Conservation (phyloP, 2,888 invertebrate species). For the Polydrusus pterygomalis region DNA sequence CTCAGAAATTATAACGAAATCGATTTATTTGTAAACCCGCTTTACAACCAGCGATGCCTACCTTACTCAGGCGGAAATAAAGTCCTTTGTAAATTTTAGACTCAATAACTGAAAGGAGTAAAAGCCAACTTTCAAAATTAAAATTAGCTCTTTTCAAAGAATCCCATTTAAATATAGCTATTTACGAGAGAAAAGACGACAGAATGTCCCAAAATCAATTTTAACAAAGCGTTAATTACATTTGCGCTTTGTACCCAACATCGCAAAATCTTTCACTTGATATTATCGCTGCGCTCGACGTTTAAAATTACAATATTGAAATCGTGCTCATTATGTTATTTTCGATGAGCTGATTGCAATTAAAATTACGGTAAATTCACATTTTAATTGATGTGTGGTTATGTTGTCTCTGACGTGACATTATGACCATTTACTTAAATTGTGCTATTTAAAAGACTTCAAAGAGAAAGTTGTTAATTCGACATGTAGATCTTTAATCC, state of each 20-base stretch:
- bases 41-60: no score
- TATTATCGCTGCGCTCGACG: neutral
- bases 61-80: no score
- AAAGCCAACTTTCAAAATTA: neutral
- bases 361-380: neutral
- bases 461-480: no score
- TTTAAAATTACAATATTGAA: constrained; percentile 5
- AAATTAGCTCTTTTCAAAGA: neutral
- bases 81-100: neutral
- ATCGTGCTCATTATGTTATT: constrained; percentile 4
- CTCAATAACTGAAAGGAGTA: neutral
- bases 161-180: constrained; percentile 1
- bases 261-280: constrained; percentile 6
- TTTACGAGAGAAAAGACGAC: constrained; percentile 5
- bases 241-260: neutral
- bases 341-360: neutral
- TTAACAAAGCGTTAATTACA: constrained; percentile 5
- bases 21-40: no score
- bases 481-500: no score
- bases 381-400: neutral
- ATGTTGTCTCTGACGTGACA: no score
- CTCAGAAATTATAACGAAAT: no score
- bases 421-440: no score
- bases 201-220: constrained; percentile 4
- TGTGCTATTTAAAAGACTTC: no score